phyloP scores from a whole-genome alignment of 2,888 invertebrate species.

The Baronia brevicornis region DNA sequence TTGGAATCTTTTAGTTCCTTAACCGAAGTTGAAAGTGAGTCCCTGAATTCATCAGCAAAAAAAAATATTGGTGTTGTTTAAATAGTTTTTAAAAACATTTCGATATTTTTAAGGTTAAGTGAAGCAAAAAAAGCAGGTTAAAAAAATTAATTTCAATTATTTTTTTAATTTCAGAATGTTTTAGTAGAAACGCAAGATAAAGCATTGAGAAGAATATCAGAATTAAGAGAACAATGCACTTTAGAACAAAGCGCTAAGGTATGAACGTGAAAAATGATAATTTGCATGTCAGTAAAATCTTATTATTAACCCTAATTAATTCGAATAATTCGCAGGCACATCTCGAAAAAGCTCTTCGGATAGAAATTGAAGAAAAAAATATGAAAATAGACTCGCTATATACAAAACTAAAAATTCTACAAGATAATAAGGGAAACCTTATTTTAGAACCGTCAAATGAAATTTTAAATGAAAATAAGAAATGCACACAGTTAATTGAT shows the following conservation, averaged over 20 bases:
- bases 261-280: slow-evolving; percentile 19
- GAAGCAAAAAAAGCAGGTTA: no score
- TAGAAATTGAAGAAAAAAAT: slow-evolving; percentile 92
- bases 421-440: slow-evolving; percentile 31
- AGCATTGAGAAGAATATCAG: slow-evolving; percentile 87
- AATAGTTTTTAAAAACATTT: no score
- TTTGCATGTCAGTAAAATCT: not conserved
- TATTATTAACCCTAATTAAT: not conserved
- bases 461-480: slow-evolving; percentile 25
- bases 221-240: slow-evolving; percentile 91
- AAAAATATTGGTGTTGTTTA: no score
- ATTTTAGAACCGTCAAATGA: slow-evolving; percentile 21
- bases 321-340: slow-evolving; percentile 57
- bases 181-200: slow-evolving; percentile 92
- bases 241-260: slow-evolving; percentile 94
- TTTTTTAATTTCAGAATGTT: slow-evolving; percentile 73
- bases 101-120: no score
- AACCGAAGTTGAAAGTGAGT: no score
- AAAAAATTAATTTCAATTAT: slow-evolving; percentile 2
- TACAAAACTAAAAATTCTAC: slow-evolving; percentile 82
- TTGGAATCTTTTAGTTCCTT: no score
- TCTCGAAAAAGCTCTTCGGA: slow-evolving; percentile 85
- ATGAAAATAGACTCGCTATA: slow-evolving; percentile 89
- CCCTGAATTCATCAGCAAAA: no score
- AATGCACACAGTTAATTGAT: slow-evolving; percentile 45